These are phyloP conservation scores for Sminthurides aquaticus DNA, from an alignment of 2,888 invertebrate species.

Conservation along the genomic window DNA sequence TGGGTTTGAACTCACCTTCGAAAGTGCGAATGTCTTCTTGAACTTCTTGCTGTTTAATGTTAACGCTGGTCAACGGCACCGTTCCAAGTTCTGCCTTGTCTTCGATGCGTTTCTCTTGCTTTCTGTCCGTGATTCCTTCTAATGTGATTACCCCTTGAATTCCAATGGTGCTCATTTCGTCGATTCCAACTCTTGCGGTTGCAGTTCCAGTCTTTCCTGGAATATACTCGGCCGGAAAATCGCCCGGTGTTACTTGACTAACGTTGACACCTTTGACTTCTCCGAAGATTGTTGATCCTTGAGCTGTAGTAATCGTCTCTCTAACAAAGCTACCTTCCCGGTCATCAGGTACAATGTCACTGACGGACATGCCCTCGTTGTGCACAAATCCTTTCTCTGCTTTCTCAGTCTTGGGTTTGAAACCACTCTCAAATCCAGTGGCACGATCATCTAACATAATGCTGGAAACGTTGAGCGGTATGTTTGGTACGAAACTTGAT, in stretches of 20 bases:
- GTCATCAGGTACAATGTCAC: neutral
- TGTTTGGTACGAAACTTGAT: slow-evolving; percentile 11
- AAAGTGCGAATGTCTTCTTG: slow-evolving; percentile 16
- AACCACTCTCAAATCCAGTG: slow-evolving; percentile 10
- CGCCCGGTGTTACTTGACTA: slow-evolving; percentile 10
- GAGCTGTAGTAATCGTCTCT: neutral
- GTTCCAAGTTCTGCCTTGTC: slow-evolving; percentile 12
- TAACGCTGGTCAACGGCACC: slow-evolving; percentile 13
- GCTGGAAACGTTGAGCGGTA: neutral
- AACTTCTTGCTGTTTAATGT: slow-evolving; percentile 1
- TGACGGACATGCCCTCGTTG: slow-evolving; percentile 4
- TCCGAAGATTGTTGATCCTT: slow-evolving; percentile 14
- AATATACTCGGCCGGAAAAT: slow-evolving; percentile 10
- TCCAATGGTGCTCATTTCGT: slow-evolving; percentile 12
- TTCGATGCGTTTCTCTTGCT: slow-evolving; percentile 8
- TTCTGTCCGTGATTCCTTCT: slow-evolving; percentile 14
- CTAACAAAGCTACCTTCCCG: slow-evolving; percentile 8
- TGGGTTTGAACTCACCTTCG: slow-evolving; percentile 19
- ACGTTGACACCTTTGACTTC: slow-evolving; percentile 17
- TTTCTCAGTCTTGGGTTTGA: slow-evolving; percentile 17
- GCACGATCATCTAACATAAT: slow-evolving; percentile 6
- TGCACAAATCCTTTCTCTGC: neutral
- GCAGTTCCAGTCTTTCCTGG: slow-evolving; percentile 22
- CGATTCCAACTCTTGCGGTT: slow-evolving; percentile 11
- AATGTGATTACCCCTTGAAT: neutral